A percentile compares a stretch with the other conserved stretches of the same genome.
Evolutionary conservation across 30 jellyfish, hydroid and myxozoan species (phyloP).

Genomic region (Cassiopea xamachana): DNA sequence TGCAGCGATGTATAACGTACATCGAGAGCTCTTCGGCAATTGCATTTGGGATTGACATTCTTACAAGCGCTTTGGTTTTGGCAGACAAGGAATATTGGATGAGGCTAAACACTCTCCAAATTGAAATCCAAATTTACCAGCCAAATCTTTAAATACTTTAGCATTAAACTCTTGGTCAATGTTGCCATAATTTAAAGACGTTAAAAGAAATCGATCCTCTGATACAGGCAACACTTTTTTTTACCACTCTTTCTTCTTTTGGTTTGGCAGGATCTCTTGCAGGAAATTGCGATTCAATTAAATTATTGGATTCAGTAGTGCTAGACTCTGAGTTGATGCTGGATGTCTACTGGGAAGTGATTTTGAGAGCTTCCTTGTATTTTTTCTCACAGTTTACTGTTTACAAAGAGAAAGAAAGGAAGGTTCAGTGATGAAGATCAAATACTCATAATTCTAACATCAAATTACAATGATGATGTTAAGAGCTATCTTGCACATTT

Average conservation of each 20-base stretch:
- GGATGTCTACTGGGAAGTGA: too few relatives aligned
- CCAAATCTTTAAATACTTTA: conserved; percentile 53
- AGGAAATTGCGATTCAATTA: too few relatives aligned
- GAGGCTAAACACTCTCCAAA: conserved; percentile 68
- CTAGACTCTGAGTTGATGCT: too few relatives aligned
- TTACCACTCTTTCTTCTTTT: background rate
- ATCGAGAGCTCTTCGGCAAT: conserved; percentile 12
- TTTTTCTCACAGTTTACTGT: too few relatives aligned
- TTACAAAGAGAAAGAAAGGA: too few relatives aligned
- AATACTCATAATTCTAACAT: too few relatives aligned
- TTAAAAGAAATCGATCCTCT: conserved; percentile 33
- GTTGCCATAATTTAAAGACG: background rate
- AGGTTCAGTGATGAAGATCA: too few relatives aligned
- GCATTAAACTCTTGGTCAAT: conserved; percentile 13
- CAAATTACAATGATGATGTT: too few relatives aligned
- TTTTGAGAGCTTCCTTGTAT: too few relatives aligned
- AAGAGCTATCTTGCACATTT: too few relatives aligned
- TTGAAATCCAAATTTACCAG: conserved; percentile 58
- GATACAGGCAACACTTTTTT: background rate
- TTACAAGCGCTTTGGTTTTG: conserved; percentile 62
- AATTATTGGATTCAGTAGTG: too few relatives aligned
- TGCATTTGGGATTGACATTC: conserved; percentile 17
- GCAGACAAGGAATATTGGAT: conserved; percentile 65
- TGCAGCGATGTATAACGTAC: conserved; percentile 60
- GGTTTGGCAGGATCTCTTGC: too few relatives aligned